Evolutionary conservation across 2,797 vertebrate genomes (phyloP).

Genomic region (Lates japonicus): DNA sequence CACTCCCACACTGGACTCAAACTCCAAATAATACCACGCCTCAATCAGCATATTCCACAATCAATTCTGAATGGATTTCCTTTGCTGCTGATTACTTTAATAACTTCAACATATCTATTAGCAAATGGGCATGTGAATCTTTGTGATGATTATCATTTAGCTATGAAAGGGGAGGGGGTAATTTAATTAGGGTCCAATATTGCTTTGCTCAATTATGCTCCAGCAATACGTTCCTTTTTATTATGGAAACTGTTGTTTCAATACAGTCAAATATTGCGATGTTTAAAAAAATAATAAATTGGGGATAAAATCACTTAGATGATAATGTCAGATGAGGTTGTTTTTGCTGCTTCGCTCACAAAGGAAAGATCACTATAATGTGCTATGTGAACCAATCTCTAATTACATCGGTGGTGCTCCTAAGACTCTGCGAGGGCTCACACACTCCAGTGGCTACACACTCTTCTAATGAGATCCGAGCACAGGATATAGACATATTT

Average conservation of each 20-base stretch:
- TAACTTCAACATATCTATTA: slow-evolving; percentile 84
- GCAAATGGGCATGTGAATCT: slow-evolving; percentile 76
- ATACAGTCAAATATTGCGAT: slow-evolving; percentile 41
- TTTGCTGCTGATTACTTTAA: slow-evolving; percentile 82
- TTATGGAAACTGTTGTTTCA: slow-evolving; percentile 71
- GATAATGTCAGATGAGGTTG: slow-evolving; percentile 50
- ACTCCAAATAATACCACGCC: slow-evolving; percentile 80
- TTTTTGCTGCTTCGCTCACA: slow-evolving; percentile 57
- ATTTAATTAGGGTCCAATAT: slow-evolving; percentile 76
- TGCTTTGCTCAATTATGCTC: slow-evolving; percentile 65
- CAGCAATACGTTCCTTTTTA: slow-evolving; percentile 61
- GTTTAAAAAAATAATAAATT: slow-evolving; percentile 42
- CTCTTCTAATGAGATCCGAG: slow-evolving; percentile 65
- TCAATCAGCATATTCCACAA: slow-evolving; percentile 83
- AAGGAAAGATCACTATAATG: slow-evolving; percentile 57
- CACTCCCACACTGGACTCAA: slow-evolving; percentile 82
- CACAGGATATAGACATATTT: slow-evolving; percentile 69
- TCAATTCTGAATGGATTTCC: slow-evolving; percentile 84
- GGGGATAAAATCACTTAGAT: slow-evolving; percentile 45
- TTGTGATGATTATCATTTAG: slow-evolving; percentile 78
- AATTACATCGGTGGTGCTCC: slow-evolving; percentile 68
- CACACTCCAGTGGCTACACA: slow-evolving; percentile 58
- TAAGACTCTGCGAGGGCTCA: slow-evolving; percentile 50
- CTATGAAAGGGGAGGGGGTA: slow-evolving; percentile 67
- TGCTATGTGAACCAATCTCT: slow-evolving; percentile 68